Percentiles rank a stretch among this genome's conserved stretches.
These are phyloP conservation scores for Pelochelys cantorii DNA, from an alignment of 2,797 vertebrate genomes.

Conservation along the genomic window DNA sequence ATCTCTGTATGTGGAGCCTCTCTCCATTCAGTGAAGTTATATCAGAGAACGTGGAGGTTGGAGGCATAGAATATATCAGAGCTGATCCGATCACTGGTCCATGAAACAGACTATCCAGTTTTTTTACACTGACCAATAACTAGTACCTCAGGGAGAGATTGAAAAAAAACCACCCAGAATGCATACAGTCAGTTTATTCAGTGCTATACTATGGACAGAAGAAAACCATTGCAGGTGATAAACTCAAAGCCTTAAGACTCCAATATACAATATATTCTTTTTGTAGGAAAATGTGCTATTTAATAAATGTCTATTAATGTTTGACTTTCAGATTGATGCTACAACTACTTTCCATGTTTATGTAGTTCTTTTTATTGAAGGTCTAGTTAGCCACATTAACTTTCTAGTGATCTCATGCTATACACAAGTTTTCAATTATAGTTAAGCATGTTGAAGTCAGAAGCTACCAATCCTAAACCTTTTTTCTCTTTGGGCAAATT, in stretches of 20 bases:
- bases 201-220: background rate
- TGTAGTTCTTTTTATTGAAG: background rate
- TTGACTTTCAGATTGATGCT: background rate
- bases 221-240: background rate
- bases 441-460: background rate
- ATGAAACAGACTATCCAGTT: background rate
- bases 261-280: background rate
- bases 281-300: background rate
- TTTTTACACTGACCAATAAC: background rate
- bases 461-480: background rate
- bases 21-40: background rate
- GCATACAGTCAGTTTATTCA: background rate
- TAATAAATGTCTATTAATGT: background rate
- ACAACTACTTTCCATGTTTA: background rate
- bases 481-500: background rate
- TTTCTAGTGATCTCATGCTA: background rate
- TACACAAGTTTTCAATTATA: background rate
- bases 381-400: background rate
- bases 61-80: background rate
- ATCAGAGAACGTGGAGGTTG: background rate
- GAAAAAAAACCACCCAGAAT: background rate
- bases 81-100: constrained; percentile 4
- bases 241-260: background rate
- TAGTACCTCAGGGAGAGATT: background rate
- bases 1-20: background rate